Conservation (phyloP, 2,797 vertebrate species). For the Syngnathus rostellatus region DNA sequence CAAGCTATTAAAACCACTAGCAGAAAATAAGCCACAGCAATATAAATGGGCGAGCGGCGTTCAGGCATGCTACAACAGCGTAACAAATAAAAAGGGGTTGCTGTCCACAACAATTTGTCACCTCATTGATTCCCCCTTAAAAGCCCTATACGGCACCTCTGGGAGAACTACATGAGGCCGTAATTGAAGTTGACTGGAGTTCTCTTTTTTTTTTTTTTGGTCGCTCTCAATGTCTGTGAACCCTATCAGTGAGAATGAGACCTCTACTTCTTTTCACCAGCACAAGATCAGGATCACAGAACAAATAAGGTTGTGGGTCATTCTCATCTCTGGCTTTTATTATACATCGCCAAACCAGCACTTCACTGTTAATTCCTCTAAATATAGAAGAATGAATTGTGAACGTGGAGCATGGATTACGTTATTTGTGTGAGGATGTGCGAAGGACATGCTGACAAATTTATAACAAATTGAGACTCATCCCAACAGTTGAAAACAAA, state of each 20-base stretch:
- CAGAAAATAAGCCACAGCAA: conserved; percentile 56
- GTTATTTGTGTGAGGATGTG: neutral
- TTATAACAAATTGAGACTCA: no score
- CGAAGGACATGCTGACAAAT: no score
- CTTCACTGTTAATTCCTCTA: conserved; percentile 46
- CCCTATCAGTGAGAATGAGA: conserved; percentile 60
- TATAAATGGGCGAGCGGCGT: conserved; percentile 50
- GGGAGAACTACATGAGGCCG: conserved; percentile 56
- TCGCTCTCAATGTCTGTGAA: conserved; percentile 50
- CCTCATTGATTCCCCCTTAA: conserved; percentile 67
- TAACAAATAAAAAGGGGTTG: conserved; percentile 57
- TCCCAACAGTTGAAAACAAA: no score
- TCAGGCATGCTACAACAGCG: conserved; percentile 36
- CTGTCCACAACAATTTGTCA: conserved; percentile 69
- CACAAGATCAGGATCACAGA: conserved; percentile 28
- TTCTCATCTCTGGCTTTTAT: conserved; percentile 39
- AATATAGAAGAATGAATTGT: conserved; percentile 39
- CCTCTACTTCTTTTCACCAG: conserved; percentile 38
- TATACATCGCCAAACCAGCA: conserved; percentile 23
- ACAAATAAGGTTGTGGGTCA: conserved; percentile 55
- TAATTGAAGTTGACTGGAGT: conserved; percentile 65
- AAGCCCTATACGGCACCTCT: conserved; percentile 55
- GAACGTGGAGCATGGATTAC: conserved; percentile 8
- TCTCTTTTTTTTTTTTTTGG: conserved; percentile 20
- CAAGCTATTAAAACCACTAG: conserved; percentile 53